Conservation (phyloP, 2,888 invertebrate genomes). For the Seira sanloemensis region DNA sequence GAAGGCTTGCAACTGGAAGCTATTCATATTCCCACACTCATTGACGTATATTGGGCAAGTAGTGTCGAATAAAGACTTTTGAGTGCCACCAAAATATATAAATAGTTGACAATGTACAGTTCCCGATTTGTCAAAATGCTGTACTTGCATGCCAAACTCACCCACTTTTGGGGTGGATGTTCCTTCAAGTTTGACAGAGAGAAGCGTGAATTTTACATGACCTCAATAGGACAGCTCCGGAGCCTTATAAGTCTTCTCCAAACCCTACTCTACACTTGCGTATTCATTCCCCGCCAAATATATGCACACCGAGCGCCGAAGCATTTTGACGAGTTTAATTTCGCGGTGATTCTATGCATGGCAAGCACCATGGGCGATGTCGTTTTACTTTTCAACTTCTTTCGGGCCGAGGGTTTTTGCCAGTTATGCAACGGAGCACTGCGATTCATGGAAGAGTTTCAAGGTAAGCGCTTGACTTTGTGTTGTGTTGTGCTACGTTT, state of each 20-base stretch:
- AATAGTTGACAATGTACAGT: constrained; percentile 19
- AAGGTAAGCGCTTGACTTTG: neutral
- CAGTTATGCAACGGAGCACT: neutral
- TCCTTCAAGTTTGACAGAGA: neutral
- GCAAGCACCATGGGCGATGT: neutral
- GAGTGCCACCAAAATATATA: neutral
- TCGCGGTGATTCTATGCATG: neutral
- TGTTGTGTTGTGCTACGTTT: too few species aligned
- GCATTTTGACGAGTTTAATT: constrained; percentile 22
- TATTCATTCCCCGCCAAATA: constrained; percentile 16
- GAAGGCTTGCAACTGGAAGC: neutral
- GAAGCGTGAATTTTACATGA: neutral
- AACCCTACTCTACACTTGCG: neutral
- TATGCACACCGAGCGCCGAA: neutral
- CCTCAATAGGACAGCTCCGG: neutral
- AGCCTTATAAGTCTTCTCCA: neutral
- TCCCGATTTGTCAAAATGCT: neutral
- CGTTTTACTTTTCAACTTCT: neutral
- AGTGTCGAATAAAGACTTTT: neutral
- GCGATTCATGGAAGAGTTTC: neutral
- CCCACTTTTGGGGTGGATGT: constrained; percentile 19
- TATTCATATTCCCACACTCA: neutral
- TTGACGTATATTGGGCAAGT: neutral
- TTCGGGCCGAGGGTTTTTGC: neutral
- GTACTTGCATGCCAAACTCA: neutral